Conservation (phyloP, 1,140 invertebrate species). For the Pollicipes pollicipes region DNA sequence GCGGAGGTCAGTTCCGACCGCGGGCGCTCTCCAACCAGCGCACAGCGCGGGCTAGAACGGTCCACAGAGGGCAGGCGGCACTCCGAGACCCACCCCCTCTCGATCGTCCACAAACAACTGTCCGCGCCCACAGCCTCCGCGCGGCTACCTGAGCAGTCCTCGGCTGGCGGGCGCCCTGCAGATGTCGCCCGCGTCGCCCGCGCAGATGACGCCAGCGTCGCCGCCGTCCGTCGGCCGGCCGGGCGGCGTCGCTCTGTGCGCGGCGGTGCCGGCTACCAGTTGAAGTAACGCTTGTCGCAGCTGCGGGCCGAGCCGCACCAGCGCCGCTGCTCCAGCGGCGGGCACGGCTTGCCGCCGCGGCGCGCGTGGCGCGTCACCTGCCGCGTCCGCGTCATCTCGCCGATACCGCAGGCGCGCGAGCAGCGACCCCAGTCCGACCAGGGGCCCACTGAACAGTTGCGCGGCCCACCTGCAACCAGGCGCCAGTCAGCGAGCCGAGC, state of each 20-base stretch:
- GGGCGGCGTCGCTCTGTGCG: neutral
- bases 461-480: slow-evolving; percentile 25
- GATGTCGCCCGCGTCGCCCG: neutral
- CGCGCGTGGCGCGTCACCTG: slow-evolving; percentile 52
- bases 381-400: slow-evolving; percentile 57
- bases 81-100: too few relatives aligned
- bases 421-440: slow-evolving; percentile 73
- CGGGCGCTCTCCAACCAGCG: too few relatives aligned
- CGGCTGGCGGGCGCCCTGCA: too few relatives aligned
- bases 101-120: too few relatives aligned
- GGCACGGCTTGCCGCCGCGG: slow-evolving; percentile 55
- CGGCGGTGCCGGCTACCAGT: too few relatives aligned
- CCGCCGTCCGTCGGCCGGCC: too few relatives aligned
- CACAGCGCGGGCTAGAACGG: too few relatives aligned
- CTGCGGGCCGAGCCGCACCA: slow-evolving; percentile 63
- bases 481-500: neutral
- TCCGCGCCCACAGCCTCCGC: too few relatives aligned
- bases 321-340: slow-evolving; percentile 57
- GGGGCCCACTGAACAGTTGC: slow-evolving; percentile 64
- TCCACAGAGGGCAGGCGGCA: too few relatives aligned
- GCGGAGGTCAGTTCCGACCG: too few relatives aligned
- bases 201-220: neutral
- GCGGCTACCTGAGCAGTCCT: too few relatives aligned
- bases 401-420: slow-evolving; percentile 67
- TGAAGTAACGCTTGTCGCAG: slow-evolving; percentile 39